Percentiles rank a stretch among this genome's conserved stretches.
Evolutionary conservation across 1,140 invertebrate genomes (phyloP).

Genomic region (Drosophila neocordata): DNA sequence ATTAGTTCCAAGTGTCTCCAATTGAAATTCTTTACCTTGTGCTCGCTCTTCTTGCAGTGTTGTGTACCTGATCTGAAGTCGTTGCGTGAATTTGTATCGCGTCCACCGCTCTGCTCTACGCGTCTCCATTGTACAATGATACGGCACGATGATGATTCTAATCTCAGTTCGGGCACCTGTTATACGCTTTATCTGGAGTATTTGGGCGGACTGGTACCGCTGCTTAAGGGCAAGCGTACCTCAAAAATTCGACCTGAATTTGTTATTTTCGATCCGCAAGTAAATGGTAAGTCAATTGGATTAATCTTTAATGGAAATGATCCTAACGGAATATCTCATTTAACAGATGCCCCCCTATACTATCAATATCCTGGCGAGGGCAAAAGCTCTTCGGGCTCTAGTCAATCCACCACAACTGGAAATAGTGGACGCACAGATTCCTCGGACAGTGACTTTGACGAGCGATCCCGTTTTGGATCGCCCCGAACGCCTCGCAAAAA

Average conservation of each 20-base stretch:
- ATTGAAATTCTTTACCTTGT: no score
- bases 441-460: conserved; percentile 92
- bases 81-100: conserved; percentile 95
- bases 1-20: background rate
- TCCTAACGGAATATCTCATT: background rate
- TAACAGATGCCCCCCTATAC: conserved; percentile 68
- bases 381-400: conserved; percentile 84
- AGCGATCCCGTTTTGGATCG: conserved; percentile 84
- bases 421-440: conserved; percentile 85
- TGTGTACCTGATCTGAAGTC: conserved; percentile 95
- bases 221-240: conserved; percentile 97
- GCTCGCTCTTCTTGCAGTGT: conserved; percentile 88
- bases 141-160: conserved; percentile 92
- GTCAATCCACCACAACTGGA: conserved; percentile 83
- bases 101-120: conserved; percentile 92
- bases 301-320: background rate
- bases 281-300: conserved; percentile 85
- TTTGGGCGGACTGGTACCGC: conserved; percentile 96
- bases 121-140: conserved; percentile 98
- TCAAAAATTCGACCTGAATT: conserved; percentile 99
- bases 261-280: conserved; percentile 98
- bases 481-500: conserved; percentile 87
- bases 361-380: conserved; percentile 82
- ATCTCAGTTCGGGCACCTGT: conserved; percentile 88
- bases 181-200: conserved; percentile 99